Evolutionary conservation across 1,140 invertebrate species (phyloP).

Genomic region (Bombus picipes): DNA sequence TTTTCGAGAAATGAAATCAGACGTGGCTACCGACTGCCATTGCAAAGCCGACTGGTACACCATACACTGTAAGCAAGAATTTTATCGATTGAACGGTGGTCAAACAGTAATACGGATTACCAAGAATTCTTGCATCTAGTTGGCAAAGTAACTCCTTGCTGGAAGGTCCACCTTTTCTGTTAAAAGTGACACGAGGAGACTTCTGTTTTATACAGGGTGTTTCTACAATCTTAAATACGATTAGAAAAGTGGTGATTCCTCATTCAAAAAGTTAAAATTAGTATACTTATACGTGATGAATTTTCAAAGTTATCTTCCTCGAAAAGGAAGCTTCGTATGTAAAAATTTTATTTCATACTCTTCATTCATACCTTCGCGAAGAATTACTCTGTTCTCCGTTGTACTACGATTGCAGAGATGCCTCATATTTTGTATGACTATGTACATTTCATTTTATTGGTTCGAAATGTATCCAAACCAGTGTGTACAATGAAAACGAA

Average conservation of each 20-base stretch:
- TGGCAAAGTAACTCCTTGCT: not conserved
- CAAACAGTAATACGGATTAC: constrained; percentile 2
- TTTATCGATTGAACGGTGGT: constrained; percentile 6
- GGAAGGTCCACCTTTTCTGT: too few relatives aligned
- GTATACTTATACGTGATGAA: not conserved
- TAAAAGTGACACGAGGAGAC: not conserved
- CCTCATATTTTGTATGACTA: too few relatives aligned
- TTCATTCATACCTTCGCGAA: too few relatives aligned
- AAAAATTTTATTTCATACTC: not conserved
- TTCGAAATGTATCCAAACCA: too few relatives aligned
- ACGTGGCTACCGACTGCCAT: not conserved
- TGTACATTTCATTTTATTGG: too few relatives aligned
- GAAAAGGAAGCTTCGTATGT: too few relatives aligned
- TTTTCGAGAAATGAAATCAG: constrained; percentile 15
- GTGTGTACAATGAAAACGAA: too few relatives aligned
- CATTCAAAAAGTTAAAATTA: too few relatives aligned
- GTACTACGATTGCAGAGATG: too few relatives aligned
- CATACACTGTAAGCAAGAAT: not conserved
- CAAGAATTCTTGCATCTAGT: not conserved
- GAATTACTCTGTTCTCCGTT: too few relatives aligned
- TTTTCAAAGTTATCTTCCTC: not conserved
- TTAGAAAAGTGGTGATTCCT: not conserved
- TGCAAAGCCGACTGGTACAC: not conserved
- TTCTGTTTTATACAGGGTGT: not conserved
- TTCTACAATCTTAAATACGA: not conserved